These are phyloP conservation scores for Lithodes maja DNA, from an alignment of 2,888 invertebrate genomes.

Conservation along the genomic window DNA sequence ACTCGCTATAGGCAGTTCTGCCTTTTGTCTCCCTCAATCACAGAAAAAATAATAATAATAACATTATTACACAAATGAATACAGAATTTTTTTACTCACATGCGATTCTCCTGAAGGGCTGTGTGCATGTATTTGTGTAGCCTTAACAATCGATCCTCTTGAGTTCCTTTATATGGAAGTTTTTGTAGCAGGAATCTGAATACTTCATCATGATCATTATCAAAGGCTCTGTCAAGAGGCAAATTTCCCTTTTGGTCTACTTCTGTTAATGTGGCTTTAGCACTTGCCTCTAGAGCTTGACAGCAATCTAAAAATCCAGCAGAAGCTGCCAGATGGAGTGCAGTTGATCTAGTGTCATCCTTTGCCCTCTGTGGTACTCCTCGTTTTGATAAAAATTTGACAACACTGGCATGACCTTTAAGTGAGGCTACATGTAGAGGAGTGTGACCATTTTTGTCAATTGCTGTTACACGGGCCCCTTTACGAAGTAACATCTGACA, in stretches of 20 bases:
- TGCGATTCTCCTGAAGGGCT: conserved; percentile 32
- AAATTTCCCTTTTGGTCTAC: conserved; percentile 40
- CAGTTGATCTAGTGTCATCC: conserved; percentile 50
- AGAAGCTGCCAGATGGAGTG: conserved; percentile 51
- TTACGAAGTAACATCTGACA: conserved; percentile 58
- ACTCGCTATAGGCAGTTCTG: too few relatives aligned
- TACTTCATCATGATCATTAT: conserved; percentile 50
- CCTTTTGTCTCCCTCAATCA: too few relatives aligned
- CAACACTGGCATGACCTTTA: conserved; percentile 37
- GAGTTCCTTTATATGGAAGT: conserved; percentile 32
- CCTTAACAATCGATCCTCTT: conserved; percentile 22
- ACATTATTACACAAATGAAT: too few relatives aligned
- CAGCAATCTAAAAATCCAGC: conserved; percentile 40
- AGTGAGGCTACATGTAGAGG: conserved; percentile 60
- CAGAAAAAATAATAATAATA: too few relatives aligned
- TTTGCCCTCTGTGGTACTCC: conserved; percentile 41
- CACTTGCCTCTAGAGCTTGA: conserved; percentile 27
- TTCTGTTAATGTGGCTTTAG: conserved; percentile 41
- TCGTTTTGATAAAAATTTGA: conserved; percentile 36
- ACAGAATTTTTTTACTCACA: conserved; percentile 23
- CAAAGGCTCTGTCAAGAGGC: conserved; percentile 51
- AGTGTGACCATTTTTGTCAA: conserved; percentile 49
- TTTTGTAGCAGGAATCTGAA: conserved; percentile 46
- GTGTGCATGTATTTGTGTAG: conserved; percentile 54
- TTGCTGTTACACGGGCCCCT: conserved; percentile 46